phyloP scores from a whole-genome alignment of 2,888 invertebrate species.

The Apodemia hepburni region DNA sequence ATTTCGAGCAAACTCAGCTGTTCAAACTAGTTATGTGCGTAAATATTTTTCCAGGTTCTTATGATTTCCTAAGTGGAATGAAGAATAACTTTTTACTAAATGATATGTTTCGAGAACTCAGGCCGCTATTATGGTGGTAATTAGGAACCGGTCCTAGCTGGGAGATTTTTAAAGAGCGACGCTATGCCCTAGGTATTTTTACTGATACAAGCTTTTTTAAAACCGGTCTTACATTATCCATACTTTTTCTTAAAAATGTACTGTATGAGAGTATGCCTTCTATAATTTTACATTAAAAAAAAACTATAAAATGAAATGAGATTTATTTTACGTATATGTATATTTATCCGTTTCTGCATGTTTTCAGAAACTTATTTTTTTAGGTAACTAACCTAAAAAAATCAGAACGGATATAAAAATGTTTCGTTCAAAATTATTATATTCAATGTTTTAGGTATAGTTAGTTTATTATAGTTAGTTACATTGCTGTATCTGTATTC shows the following conservation, averaged over 20 bases:
- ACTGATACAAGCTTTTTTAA: constrained; percentile 17
- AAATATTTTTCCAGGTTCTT: constrained; percentile 13
- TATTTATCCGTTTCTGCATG: too few species aligned
- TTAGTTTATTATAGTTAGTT: too few species aligned
- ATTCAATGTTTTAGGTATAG: too few species aligned
- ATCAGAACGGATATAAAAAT: too few species aligned
- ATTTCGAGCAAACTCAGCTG: not conserved
- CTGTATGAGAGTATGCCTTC: too few species aligned
- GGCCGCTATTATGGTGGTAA: constrained; percentile 34
- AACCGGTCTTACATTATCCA: constrained; percentile 2
- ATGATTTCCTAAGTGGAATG: constrained; percentile 9
- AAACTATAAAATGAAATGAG: too few species aligned
- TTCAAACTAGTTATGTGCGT: constrained; percentile 19
- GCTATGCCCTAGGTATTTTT: constrained; percentile 20
- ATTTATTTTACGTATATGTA: too few species aligned
- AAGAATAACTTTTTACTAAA: constrained; percentile 28
- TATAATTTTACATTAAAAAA: too few species aligned
- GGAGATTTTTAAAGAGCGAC: constrained; percentile 29
- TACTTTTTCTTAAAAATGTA: not conserved
- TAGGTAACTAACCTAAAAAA: too few species aligned
- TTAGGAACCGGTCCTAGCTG: constrained; percentile 35
- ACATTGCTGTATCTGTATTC: too few species aligned
- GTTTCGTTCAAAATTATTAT: too few species aligned
- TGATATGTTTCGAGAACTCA: constrained; percentile 35
- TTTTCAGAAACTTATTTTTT: too few species aligned